Conservation (phyloP, 2,797 vertebrate genomes). For the Morus bassanus region DNA sequence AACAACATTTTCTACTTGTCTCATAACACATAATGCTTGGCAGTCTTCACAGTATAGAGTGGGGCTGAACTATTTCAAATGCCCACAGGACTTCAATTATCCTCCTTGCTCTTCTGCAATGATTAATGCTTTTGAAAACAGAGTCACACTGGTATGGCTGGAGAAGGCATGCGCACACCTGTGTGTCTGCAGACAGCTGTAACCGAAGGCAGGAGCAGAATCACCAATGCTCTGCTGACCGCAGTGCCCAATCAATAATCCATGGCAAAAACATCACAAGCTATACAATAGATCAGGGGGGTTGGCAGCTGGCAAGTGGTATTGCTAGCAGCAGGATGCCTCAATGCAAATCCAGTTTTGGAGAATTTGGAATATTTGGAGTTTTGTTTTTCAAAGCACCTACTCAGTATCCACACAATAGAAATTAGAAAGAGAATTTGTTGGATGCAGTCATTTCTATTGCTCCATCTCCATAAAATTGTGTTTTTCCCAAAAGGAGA, state of each 20-base stretch:
- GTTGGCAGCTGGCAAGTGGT: not conserved
- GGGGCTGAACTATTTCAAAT: slow-evolving; percentile 7
- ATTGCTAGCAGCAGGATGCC: not conserved
- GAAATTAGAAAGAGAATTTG: not conserved
- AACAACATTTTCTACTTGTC: slow-evolving; percentile 20
- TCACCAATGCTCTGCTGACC: not conserved
- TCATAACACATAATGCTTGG: slow-evolving; percentile 18
- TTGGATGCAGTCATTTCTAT: not conserved
- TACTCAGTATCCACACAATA: not conserved
- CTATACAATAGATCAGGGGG: not conserved
- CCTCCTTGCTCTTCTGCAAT: not conserved
- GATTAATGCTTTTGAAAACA: slow-evolving; percentile 49
- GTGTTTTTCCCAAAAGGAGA: not conserved
- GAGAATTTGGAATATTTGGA: not conserved
- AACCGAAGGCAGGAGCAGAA: slow-evolving; percentile 21
- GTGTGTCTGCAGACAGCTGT: not conserved
- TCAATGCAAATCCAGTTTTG: not conserved
- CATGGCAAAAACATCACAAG: not conserved
- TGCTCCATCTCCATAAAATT: not conserved
- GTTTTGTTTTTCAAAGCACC: not conserved
- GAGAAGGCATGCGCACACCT: not conserved
- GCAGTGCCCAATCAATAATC: not conserved
- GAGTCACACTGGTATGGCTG: not conserved
- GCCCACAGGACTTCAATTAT: slow-evolving; percentile 34
- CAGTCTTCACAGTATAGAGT: not conserved